Conservation (phyloP, 1,140 invertebrate genomes). For the Zaprionus tsacasi region DNA sequence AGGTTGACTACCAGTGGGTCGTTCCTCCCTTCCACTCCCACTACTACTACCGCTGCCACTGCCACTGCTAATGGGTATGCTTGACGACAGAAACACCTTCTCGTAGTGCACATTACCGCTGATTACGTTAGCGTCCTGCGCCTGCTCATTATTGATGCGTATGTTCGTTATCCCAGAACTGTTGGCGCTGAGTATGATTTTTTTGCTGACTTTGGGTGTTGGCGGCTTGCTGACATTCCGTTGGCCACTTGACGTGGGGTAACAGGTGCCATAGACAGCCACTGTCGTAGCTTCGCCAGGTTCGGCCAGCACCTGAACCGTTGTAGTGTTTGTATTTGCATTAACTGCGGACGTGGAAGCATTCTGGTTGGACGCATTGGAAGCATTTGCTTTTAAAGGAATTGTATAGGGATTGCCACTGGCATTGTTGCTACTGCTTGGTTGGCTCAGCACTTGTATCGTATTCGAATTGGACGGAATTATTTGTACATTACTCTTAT, state of each 20-base stretch:
- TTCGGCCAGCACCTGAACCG: conserved; percentile 70
- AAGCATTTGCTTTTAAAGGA: conserved; percentile 54
- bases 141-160: conserved; percentile 70
- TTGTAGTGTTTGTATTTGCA: conserved; percentile 70
- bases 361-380: conserved; percentile 33
- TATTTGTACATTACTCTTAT: conserved; percentile 84
- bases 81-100: conserved; percentile 78
- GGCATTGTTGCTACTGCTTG: conserved; percentile 35
- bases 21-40: conserved; percentile 15
- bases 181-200: conserved; percentile 79
- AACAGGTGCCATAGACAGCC: conserved; percentile 79
- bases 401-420: conserved; percentile 63
- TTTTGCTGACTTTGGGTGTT: conserved; percentile 74
- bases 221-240: conserved; percentile 40
- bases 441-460: conserved; percentile 67
- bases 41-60: conserved; percentile 26
- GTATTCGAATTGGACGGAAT: conserved; percentile 83
- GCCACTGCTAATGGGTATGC: conserved; percentile 59
- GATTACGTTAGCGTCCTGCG: conserved; percentile 55
- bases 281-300: conserved; percentile 55
- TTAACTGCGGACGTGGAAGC: conserved; percentile 34
- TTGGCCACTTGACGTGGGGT: conserved; percentile 43
- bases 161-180: conserved; percentile 79
- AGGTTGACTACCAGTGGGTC: conserved; percentile 24
- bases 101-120: conserved; percentile 79